Evolutionary conservation across 2,797 vertebrate genomes (phyloP).

Genomic region (Acrossocheilus wenchowensis): DNA sequence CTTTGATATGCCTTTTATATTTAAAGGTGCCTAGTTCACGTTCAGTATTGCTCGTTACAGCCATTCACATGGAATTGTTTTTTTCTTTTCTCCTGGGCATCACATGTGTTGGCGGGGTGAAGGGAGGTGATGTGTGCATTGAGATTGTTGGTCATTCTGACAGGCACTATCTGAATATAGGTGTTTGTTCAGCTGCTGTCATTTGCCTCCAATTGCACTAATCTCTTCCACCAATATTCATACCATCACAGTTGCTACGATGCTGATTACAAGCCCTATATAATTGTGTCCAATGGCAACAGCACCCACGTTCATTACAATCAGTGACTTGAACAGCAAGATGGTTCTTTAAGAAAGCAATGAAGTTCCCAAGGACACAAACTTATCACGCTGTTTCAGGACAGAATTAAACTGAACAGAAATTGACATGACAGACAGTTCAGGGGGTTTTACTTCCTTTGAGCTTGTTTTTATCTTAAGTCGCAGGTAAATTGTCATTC

Average conservation of each 20-base stretch:
- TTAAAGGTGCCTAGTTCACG: neutral
- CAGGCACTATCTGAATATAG: constrained; percentile 30
- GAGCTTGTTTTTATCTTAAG: constrained; percentile 1
- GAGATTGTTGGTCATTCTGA: constrained; percentile 24
- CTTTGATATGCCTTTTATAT: constrained; percentile 15
- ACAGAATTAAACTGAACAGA: constrained; percentile 5
- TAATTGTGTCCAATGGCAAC: neutral
- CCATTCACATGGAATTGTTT: neutral
- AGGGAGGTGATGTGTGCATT: neutral
- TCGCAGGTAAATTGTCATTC: neutral
- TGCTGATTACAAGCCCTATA: neutral
- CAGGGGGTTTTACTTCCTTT: neutral
- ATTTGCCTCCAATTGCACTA: constrained; percentile 6
- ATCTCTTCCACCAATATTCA: constrained; percentile 40
- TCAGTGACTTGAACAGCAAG: constrained; percentile 19
- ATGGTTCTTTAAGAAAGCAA: constrained; percentile 1
- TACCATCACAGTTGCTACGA: constrained; percentile 5
- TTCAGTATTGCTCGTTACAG: neutral
- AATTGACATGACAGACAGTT: neutral
- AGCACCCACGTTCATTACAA: neutral
- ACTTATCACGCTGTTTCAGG: constrained; percentile 5
- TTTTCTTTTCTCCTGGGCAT: neutral
- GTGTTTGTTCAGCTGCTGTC: constrained; percentile 51
- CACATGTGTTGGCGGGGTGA: constrained; percentile 12
- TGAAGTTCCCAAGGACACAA: neutral